Conservation (phyloP, 2,797 vertebrate species). For the Intellagama lesueurii region DNA sequence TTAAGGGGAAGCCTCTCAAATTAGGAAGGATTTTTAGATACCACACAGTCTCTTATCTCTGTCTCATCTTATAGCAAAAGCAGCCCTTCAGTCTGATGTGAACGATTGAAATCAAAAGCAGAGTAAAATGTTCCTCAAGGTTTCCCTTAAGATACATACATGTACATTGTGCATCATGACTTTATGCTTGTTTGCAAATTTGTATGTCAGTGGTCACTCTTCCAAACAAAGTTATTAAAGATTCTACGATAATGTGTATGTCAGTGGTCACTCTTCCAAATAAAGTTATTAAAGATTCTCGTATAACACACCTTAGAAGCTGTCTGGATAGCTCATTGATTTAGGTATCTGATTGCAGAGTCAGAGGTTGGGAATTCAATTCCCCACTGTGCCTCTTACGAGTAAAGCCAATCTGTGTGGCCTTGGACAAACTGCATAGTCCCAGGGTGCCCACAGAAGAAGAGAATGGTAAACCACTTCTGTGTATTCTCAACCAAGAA, state of each 20-base stretch:
- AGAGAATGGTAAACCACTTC: no score
- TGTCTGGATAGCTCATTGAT: no score
- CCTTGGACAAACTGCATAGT: no score
- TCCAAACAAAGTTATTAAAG: not conserved
- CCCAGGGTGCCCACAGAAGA: no score
- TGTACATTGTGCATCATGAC: constrained; percentile 23
- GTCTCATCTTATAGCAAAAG: constrained; percentile 51
- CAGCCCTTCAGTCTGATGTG: constrained; percentile 35
- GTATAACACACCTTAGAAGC: not conserved
- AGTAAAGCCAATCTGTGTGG: no score
- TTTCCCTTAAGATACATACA: constrained; percentile 39
- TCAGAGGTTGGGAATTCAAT: no score
- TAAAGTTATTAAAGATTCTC: not conserved
- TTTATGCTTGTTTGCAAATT: constrained; percentile 12
- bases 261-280: no score
- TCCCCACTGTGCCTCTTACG: no score
- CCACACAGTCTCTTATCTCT: constrained; percentile 54
- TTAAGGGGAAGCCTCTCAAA: constrained; percentile 54
- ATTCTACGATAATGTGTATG: no score
- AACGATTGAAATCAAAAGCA: constrained; percentile 44
- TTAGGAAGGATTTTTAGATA: constrained; percentile 53
- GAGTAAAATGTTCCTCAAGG: constrained; percentile 38
- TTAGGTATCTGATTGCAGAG: no score
- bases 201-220: not conserved
- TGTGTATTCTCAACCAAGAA: no score